Percentiles rank a stretch among this genome's conserved stretches.
phyloP scores from a whole-genome alignment of 2,888 invertebrate species.

The Phytoseiulus persimilis region DNA sequence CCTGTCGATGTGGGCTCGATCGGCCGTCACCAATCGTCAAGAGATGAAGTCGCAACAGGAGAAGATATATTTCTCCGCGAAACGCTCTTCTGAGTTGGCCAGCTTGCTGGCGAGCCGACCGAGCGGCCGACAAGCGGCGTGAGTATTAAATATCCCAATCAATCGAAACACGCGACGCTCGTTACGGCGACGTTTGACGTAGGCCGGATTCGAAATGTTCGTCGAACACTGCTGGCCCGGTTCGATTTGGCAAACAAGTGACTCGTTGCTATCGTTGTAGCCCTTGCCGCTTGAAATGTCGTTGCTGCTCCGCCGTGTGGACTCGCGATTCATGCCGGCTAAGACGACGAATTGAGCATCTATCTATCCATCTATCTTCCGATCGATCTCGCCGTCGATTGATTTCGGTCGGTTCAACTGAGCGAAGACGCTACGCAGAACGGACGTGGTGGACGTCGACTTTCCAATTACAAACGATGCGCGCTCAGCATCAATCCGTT shows the following conservation, averaged over 20 bases:
- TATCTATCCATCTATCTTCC: neutral
- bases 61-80: neutral
- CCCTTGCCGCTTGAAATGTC: neutral
- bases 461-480: neutral
- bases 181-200: slow-evolving; percentile 11
- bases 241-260: neutral
- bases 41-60: neutral
- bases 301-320: neutral
- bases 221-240: neutral
- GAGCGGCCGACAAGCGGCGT: neutral
- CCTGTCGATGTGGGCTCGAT: neutral
- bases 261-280: too few species aligned
- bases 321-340: neutral
- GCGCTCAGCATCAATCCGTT: neutral
- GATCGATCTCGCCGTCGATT: neutral
- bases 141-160: slow-evolving; percentile 39
- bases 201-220: neutral
- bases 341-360: neutral
- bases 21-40: neutral
- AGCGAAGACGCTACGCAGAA: neutral
- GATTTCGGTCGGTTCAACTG: neutral
- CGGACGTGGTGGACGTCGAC: neutral
- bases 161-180: slow-evolving; percentile 37
- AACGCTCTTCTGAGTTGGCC: neutral
- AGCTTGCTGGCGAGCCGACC: neutral